Base-by-base conservation (phyloP, 1,140 invertebrate species). In the Drosophila virilis region DNA sequence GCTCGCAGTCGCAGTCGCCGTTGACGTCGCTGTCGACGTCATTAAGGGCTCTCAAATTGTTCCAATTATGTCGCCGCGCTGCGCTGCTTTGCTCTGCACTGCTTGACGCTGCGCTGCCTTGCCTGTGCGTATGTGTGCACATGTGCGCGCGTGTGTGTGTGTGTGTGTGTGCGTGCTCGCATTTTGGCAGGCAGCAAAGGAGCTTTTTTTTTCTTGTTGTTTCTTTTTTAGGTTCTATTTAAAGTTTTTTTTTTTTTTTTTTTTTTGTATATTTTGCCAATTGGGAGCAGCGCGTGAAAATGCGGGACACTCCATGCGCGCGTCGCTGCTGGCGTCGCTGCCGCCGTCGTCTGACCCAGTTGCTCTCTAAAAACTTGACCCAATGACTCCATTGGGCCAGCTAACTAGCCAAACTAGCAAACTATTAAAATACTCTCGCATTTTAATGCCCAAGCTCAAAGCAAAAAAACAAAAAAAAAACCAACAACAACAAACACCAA, bases 321-420 rank as follows among this genome's bases (percentile, higher is more conserved):
- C 67, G 50, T 13, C 57, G 57, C 54, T 46, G 61, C 32, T 5
- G 58, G 8, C 46, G 65, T 48, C 78, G 61, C 67, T 51, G 75
- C 55, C 13, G 40, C 52, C 37, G 64, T 22, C 42, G 77, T 68
- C 54, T 86, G 90, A 91, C 90, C 90, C 71, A 91, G 90, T 91
- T 91, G 82, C 79, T 78, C 83, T 79, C 78, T 38, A 76, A 91
- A 91, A 91, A 90, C 90, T 91, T 91, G 90, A 91, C 90, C 90
- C 85, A 91, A 90, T 91, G 90, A 90, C 90, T 91, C 74, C 90
- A 90, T 90, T 89, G 75, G 70, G 66, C 22, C 78, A 74, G 70
- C 66, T 69, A 80, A 60, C 57, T 74, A 48, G 38, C 66, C 12
- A 52, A 61, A 57, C 58, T 57, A 69, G 42, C 58, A 61, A 70